These are phyloP conservation scores for Trichomalopsis sarcophagae DNA, from an alignment of 1,140 invertebrate genomes.

Conservation along the genomic window DNA sequence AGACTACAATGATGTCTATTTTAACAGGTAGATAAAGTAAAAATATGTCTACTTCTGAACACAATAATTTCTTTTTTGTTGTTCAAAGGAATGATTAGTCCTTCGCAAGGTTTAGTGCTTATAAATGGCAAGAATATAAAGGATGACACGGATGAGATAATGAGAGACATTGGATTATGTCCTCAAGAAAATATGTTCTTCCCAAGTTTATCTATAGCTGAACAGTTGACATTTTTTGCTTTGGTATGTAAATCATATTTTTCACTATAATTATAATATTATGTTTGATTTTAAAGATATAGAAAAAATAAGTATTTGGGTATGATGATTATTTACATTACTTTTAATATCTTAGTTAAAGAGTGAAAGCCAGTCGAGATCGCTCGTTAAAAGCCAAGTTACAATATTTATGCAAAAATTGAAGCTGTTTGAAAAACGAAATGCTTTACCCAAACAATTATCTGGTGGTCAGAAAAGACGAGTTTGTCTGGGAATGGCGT, in stretches of 20 bases:
- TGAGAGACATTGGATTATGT: slow-evolving; percentile 83
- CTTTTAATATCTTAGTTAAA: slow-evolving; percentile 61
- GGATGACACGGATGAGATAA: slow-evolving; percentile 64
- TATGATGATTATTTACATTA: no score
- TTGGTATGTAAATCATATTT: slow-evolving; percentile 72
- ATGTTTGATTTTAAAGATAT: neutral
- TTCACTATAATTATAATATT: neutral
- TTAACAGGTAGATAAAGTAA: slow-evolving; percentile 73
- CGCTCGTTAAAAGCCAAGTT: slow-evolving; percentile 62
- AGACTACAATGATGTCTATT: slow-evolving; percentile 85
- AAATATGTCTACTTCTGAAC: neutral
- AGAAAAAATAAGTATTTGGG: no score
- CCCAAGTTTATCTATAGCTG: slow-evolving; percentile 90
- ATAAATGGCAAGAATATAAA: slow-evolving; percentile 78
- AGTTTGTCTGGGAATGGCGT: slow-evolving; percentile 78
- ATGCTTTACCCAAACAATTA: slow-evolving; percentile 72
- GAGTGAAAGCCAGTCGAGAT: slow-evolving; percentile 57
- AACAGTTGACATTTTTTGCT: slow-evolving; percentile 93
- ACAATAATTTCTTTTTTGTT: neutral
- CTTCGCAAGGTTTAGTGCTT: slow-evolving; percentile 76
- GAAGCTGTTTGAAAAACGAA: slow-evolving; percentile 51
- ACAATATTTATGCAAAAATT: slow-evolving; percentile 55
- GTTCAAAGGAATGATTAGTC: slow-evolving; percentile 75
- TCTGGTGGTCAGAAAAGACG: slow-evolving; percentile 81
- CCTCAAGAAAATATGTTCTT: slow-evolving; percentile 97